Base-by-base conservation (phyloP, 2,113 vertebrate genomes). In the Coryphaenoides rupestris region DNA sequence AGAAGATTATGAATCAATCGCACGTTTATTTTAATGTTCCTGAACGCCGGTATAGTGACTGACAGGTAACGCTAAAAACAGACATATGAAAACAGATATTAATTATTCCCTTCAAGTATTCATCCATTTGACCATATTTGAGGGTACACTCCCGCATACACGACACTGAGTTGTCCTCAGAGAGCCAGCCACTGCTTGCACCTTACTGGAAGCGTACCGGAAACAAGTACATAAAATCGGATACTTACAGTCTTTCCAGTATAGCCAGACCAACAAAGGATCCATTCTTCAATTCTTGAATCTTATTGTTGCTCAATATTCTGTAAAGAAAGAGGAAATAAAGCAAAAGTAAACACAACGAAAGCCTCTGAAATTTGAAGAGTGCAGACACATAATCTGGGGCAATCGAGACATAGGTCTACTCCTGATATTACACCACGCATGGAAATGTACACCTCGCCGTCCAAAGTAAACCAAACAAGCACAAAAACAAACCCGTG, bases 231-330 rank as follows among this genome's bases (percentile, higher is more conserved):
- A 68, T 13, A 65, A 23, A 12, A 21, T 4, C 16, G 24, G 4
- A 19, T 75, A 89, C 96, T 98, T 87, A 99, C 96, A 99, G 66
- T 93, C 95, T 94, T 84, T 99, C 95, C 70, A 99, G 89, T 64
- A 91, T 80, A 75, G 84, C 89, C 76, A 98, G 89, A 45, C 96
- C 96, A 68, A 80, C 78, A 86, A 99, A 99, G 10, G 96, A 98
- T 69, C 92, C 94, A 74, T 98, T 98, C 88, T 91, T 93, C 84
- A 99, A 82, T 60, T 95, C 94, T 0, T 93, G 92, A 88, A 98
- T 99, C 89, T 95, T 98, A 80, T 99, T 99, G 85, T 93, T 96
- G 90, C 93, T 99, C 74, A 98, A 82, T 88, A 96, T 95, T 82
- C 96, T 99, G 89, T 60, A 74, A 86, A 81, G 13, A 12, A 40